phyloP scores from a whole-genome alignment of 2,113 vertebrate genomes.

The Psammodynastes pulverulentus region DNA sequence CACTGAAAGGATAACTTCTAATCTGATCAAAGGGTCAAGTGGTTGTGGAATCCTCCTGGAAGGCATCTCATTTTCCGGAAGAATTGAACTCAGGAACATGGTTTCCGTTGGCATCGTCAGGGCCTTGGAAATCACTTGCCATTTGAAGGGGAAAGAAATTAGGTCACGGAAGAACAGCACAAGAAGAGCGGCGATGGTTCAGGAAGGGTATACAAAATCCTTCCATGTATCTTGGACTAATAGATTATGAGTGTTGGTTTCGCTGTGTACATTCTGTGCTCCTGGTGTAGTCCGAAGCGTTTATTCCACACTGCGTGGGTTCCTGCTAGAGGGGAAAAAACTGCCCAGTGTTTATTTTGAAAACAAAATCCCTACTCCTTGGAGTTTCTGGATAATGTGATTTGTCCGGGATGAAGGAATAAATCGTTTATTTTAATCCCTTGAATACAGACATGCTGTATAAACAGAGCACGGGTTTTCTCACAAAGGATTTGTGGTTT shows the following conservation, averaged over 20 bases:
- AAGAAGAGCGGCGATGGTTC: no score
- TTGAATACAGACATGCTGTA: slow-evolving; percentile 7
- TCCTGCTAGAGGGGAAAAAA: fast-evolving
- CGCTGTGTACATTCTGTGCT: neutral
- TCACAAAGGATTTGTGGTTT: neutral
- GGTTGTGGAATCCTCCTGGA: neutral
- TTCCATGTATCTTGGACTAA: slow-evolving; percentile 5
- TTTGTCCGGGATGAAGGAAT: slow-evolving; percentile 36
- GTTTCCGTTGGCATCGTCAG: neutral
- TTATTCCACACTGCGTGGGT: neutral
- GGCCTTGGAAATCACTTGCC: neutral
- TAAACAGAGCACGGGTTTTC: slow-evolving; percentile 13
- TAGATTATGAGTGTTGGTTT: neutral
- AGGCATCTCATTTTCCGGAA: neutral
- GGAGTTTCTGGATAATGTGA: neutral
- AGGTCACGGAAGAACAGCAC: neutral
- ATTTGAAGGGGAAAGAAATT: neutral
- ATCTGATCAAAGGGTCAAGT: neutral
- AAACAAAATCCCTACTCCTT: neutral
- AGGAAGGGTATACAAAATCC: neutral
- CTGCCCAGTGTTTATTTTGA: slow-evolving; percentile 36
- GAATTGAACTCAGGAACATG: neutral
- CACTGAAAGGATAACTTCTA: no score
- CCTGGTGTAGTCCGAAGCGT: neutral
- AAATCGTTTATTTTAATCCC: slow-evolving; percentile 7